A percentile compares a stretch with the other conserved stretches of the same genome.
These are phyloP conservation scores for Oreochromis mossambicus DNA, from an alignment of 2,797 vertebrate species.

Conservation along the genomic window DNA sequence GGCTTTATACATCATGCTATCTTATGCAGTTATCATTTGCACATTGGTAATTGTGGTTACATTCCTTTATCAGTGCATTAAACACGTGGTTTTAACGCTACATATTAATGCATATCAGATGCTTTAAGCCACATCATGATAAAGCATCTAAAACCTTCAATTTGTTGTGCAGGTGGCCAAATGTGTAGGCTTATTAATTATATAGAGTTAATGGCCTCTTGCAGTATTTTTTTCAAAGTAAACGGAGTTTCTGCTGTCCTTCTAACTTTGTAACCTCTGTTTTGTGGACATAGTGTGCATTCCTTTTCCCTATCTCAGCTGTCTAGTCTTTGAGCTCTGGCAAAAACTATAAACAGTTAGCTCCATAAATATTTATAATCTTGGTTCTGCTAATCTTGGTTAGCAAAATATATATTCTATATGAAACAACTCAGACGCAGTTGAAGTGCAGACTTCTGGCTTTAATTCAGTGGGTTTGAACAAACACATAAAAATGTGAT, in stretches of 20 bases:
- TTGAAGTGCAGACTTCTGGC: not conserved
- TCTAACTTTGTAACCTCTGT: not conserved
- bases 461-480: not conserved
- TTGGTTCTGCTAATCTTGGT: not conserved
- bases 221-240: not conserved
- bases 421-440: not conserved
- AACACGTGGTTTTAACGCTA: not conserved
- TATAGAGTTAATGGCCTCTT: not conserved
- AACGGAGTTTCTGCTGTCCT: not conserved
- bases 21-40: not conserved
- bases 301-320: not conserved
- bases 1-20: not conserved
- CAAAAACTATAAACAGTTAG: not conserved
- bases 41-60: not conserved
- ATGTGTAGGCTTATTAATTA: not conserved
- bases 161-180: not conserved
- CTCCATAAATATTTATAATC: not conserved
- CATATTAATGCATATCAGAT: not conserved
- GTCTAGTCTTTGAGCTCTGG: not conserved
- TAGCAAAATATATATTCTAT: not conserved
- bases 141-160: not conserved
- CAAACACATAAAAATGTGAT: not conserved
- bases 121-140: not conserved
- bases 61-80: not conserved
- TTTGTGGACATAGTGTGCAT: not conserved